Percentiles rank a stretch among this genome's conserved stretches.
Conservation (phyloP, 2,888 invertebrate genomes). For the Chesias legatella region DNA sequence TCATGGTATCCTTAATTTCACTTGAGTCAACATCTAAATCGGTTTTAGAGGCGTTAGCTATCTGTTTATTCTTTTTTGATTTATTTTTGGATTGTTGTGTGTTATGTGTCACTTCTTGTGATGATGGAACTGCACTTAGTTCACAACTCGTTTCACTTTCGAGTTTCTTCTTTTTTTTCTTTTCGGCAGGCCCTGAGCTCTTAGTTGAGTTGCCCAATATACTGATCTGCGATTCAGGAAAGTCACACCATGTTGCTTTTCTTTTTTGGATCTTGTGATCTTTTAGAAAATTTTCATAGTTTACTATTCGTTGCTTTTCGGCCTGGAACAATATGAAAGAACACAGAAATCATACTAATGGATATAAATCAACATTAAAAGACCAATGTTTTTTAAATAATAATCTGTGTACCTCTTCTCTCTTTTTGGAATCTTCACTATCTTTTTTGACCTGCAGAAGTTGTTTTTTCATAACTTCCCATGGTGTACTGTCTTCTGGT, state of each 20-base stretch:
- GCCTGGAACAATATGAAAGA: slow-evolving; percentile 48
- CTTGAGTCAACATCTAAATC: slow-evolving; percentile 11
- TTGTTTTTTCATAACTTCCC: slow-evolving; percentile 86
- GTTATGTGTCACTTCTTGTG: not conserved
- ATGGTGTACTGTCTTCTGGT: slow-evolving; percentile 86
- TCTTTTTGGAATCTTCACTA: slow-evolving; percentile 58
- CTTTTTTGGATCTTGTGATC: slow-evolving; percentile 69
- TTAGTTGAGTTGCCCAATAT: slow-evolving; percentile 4
- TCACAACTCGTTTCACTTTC: not conserved
- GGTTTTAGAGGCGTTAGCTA: slow-evolving; percentile 13
- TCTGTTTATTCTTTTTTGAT: slow-evolving; percentile 34
- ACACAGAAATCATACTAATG: too few relatives aligned
- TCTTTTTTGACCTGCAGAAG: slow-evolving; percentile 74
- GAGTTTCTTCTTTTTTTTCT: slow-evolving; percentile 8
- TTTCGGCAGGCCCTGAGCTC: slow-evolving; percentile 11
- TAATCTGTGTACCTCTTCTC: slow-evolving; percentile 48
- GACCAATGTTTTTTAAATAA: too few relatives aligned
- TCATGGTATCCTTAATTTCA: slow-evolving; percentile 27
- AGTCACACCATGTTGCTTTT: slow-evolving; percentile 78
- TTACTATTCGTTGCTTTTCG: slow-evolving; percentile 70
- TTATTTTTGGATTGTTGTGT: slow-evolving; percentile 15
- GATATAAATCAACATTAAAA: too few relatives aligned
- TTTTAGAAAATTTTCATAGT: slow-evolving; percentile 74
- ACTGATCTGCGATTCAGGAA: slow-evolving; percentile 54
- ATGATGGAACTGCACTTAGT: slow-evolving; percentile 11